Evolutionary conservation across 2,797 vertebrate genomes (phyloP).

Genomic region (Nyctalus aviator): DNA sequence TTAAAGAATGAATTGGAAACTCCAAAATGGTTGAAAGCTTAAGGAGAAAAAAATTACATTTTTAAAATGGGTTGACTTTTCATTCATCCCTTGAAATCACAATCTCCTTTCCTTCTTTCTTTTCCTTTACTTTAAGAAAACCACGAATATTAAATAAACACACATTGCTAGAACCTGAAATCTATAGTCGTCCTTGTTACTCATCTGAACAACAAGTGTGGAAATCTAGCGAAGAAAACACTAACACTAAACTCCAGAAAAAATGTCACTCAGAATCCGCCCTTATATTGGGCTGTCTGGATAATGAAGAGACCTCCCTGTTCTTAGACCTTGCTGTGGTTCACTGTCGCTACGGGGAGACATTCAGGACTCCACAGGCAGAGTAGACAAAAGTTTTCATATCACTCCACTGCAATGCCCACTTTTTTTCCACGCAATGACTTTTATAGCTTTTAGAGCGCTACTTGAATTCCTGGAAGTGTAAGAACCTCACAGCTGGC

Average conservation of each 20-base stretch:
- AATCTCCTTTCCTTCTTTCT: background rate
- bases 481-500: background rate
- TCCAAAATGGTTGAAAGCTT: slow-evolving; percentile 37
- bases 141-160: background rate
- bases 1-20: slow-evolving; percentile 50
- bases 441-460: background rate
- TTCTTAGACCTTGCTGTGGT: background rate
- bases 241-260: background rate
- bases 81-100: background rate
- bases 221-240: background rate
- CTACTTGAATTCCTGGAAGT: background rate
- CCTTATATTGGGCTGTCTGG: background rate
- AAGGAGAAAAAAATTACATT: background rate
- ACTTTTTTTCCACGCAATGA: background rate
- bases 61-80: background rate
- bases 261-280: background rate
- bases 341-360: background rate
- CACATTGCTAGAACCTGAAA: background rate
- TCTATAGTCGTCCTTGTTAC: background rate
- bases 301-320: background rate
- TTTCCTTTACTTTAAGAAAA: background rate
- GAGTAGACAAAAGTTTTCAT: background rate
- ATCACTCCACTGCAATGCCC: accelerated
- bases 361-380: background rate
- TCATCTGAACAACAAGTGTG: background rate